Base-by-base conservation (phyloP, 2,888 invertebrate species). In the Oxytorus armatus region DNA sequence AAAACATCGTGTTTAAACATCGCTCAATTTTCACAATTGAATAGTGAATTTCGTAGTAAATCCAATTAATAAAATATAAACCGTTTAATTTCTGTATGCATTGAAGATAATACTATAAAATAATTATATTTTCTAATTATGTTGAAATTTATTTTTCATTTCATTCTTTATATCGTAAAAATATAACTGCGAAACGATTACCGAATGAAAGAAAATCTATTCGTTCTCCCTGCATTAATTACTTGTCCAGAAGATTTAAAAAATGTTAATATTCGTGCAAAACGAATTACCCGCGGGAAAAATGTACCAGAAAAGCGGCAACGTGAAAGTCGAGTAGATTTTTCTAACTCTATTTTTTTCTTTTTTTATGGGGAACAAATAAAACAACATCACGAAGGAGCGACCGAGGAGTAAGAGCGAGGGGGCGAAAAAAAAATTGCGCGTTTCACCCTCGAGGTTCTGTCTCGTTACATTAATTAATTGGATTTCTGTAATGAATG, bases 401-500 rank as follows among this genome's bases (percentile, higher is more conserved):
- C 23, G 16, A 42, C 16, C 16, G 3, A n/a, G 10, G 10, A 14
- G 36, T 51, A 29, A 61, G 36, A 44, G n/a, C 7, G 3, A 51
- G 5, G 3, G 21, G 11, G 11, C 33, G 16, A n/a, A 39, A 49
- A 39, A 14, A 29, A 21, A 55, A 42, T 49, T 55, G 33, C 14
- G 23, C 8, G 25, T 51, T 69, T 74, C 63, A n/a, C 29, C 25
- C 69, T 51, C 53, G 8, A 44, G 44, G 33, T 10, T 72, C 14
- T 39, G 18, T 63, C 63, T 55, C 68, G 36, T 74, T 74, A 79
- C 65, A 53, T 74, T 49, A 79, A 79, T 74, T 74, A 79, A 79
- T 74, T 68, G 78, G 57, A 74, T 69, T 53, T 7, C 49, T 39
- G 55, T 63, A 39, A 55, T 33, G 63, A 63, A 69, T 57, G 21